Evolutionary conservation across 2,797 vertebrate species (phyloP).

Genomic region (Aplochiton taeniatus): DNA sequence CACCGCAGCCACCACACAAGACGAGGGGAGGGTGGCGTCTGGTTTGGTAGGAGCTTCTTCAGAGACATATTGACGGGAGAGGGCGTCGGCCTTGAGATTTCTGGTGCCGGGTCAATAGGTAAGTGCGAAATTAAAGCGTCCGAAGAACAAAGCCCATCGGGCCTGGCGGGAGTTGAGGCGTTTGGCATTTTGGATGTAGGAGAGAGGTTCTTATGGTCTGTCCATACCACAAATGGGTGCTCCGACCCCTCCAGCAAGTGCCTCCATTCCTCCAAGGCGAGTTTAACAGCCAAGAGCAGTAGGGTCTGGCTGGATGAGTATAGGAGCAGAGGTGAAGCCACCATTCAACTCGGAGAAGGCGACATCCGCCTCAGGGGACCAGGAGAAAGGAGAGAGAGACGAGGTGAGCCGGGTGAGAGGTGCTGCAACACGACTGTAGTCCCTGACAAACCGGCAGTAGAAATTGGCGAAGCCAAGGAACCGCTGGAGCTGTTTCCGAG

Average conservation of each 20-base stretch:
- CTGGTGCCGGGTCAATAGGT: not conserved
- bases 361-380: too few relatives aligned
- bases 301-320: too few relatives aligned
- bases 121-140: not conserved
- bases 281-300: conserved; percentile 1
- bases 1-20: not conserved
- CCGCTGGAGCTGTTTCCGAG: not conserved
- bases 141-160: not conserved
- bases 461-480: too few relatives aligned
- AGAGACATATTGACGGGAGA: not conserved
- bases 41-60: not conserved
- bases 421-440: too few relatives aligned
- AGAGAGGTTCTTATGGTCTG: not conserved
- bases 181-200: not conserved
- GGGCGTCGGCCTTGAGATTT: not conserved
- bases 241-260: not conserved
- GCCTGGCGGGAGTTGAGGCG: not conserved
- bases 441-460: too few relatives aligned
- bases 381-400: too few relatives aligned
- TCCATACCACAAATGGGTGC: not conserved
- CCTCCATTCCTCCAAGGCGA: conserved; percentile 2
- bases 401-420: too few relatives aligned
- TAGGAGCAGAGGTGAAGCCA: too few relatives aligned
- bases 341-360: too few relatives aligned
- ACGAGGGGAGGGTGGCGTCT: not conserved